Evolutionary conservation across 2,888 invertebrate genomes (phyloP), one percentile per base, ranked within the genome.

Genomic region (Lydus trimaculatus): DNA sequence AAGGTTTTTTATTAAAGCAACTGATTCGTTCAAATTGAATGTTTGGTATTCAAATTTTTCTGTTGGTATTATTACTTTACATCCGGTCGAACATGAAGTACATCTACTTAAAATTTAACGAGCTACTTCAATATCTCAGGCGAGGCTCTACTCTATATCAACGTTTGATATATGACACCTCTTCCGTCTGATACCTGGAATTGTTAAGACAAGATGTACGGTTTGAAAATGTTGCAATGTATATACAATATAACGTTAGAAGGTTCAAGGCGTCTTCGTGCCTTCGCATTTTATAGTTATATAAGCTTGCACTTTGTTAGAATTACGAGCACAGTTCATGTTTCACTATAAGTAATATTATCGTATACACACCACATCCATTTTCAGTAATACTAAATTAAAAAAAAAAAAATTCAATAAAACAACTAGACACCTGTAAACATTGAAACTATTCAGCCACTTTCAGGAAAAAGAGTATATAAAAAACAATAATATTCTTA

Each of bases 251-350:
- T 52, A 20, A 52, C 9, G 23, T 52, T 52, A 23, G 6, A 52
- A 20, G 9, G 23, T 52, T 52, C 48, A 52, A 52, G 11, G 48
- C 48, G 6, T 52, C 23, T 52, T 52, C 48, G 48, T 52, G 48
- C 23, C n/a, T 23, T 52, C 23, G 48, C 48, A 52, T 52, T 23
- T 52, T 52, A 23, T 52, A 23, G 48, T 52, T 23, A 52, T 52
- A 20, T 52, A 20, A 52, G 11, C 23, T 52, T 52, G 48, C 48
- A 52, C 48, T 52, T 52, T 23, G 48, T 52, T 52, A 52, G 11
- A 52, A 52, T 52, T 52, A 52, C 23, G 48, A 52, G 43, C 43
- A n/a, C 43, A 43, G 48, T 52, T 52, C 48, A 52, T 52, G 48
- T 52, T 52, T 20, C 48, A 52, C 9, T 23, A 52, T 52, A 52